A percentile compares a stretch with the other conserved stretches of the same genome.
Evolutionary conservation across 2,797 vertebrate species (phyloP).

Genomic region (Melanotaenia maccullochi): DNA sequence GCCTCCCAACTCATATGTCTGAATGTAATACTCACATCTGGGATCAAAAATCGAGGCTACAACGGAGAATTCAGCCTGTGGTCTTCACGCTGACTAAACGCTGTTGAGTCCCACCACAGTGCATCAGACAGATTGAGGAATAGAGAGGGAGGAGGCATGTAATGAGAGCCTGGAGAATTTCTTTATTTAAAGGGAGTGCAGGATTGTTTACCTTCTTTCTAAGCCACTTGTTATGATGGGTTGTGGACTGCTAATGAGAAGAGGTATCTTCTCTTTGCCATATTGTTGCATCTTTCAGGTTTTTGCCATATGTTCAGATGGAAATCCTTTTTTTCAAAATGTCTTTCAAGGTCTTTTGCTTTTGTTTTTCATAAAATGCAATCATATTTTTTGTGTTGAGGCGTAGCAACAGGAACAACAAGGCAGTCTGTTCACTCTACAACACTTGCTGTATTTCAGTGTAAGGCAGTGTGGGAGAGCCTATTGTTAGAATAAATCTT

Average conservation of each 20-base stretch:
- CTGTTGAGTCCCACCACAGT: constrained; percentile 66
- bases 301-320: constrained; percentile 20
- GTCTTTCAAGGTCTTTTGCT: constrained; percentile 22
- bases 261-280: constrained; percentile 27
- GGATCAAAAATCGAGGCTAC: constrained; percentile 72
- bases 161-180: constrained; percentile 80
- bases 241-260: constrained; percentile 67
- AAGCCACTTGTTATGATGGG: constrained; percentile 55
- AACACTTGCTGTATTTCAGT: constrained; percentile 39
- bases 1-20: constrained; percentile 24
- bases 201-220: constrained; percentile 73
- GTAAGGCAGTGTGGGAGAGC: constrained; percentile 63
- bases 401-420: constrained; percentile 23
- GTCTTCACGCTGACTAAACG: constrained; percentile 74
- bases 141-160: constrained; percentile 68
- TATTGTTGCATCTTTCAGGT: constrained; percentile 26
- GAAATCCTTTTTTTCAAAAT: constrained; percentile 19
- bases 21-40: constrained; percentile 58
- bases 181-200: constrained; percentile 70
- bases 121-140: constrained; percentile 72
- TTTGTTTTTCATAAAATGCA: constrained; percentile 26
- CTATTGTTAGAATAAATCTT: constrained; percentile 74
- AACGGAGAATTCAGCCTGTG: constrained; percentile 66
- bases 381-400: constrained; percentile 39
- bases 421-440: constrained; percentile 29